Percentiles rank a stretch among this genome's conserved stretches.
Conservation (phyloP, 2,888 invertebrate genomes). For the Trichacis sp. region DNA sequence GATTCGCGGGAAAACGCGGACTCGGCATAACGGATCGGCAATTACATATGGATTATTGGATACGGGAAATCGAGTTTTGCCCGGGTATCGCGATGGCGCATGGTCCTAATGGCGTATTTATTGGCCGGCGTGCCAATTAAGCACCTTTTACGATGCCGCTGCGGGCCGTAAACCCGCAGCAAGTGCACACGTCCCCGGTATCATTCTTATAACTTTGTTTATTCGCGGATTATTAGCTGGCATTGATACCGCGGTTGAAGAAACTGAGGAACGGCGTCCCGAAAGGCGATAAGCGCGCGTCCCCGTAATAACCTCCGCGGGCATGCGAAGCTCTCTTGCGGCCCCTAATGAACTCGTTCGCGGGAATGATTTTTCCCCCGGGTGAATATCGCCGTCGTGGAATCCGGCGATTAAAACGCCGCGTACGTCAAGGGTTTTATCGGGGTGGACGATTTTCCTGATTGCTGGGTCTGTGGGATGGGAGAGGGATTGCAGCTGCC, state of each 20-base stretch:
- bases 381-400: no score
- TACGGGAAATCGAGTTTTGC: not conserved
- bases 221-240: slow-evolving; percentile 2
- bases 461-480: no score
- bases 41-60: slow-evolving; percentile 1
- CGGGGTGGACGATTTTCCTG: slow-evolving; percentile 14
- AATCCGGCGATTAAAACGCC: not conserved
- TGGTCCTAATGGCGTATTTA: slow-evolving; percentile 6
- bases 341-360: slow-evolving; percentile 3
- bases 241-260: not conserved
- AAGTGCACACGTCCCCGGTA: slow-evolving; percentile 1
- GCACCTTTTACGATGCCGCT: not conserved
- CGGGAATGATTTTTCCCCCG: not conserved
- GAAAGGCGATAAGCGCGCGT: not conserved
- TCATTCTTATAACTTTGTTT: slow-evolving; percentile 4
- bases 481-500: no score
- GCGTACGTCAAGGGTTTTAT: slow-evolving; percentile 12
- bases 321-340: not conserved
- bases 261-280: not conserved
- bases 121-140: slow-evolving; percentile 11
- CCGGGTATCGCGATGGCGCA: slow-evolving; percentile 2
- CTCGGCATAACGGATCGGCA: slow-evolving; percentile 8
- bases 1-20: slow-evolving; percentile 2
- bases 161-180: not conserved
- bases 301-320: not conserved